Base-by-base conservation (phyloP, 2,113 vertebrate genomes). In the Anolis sagrei region DNA sequence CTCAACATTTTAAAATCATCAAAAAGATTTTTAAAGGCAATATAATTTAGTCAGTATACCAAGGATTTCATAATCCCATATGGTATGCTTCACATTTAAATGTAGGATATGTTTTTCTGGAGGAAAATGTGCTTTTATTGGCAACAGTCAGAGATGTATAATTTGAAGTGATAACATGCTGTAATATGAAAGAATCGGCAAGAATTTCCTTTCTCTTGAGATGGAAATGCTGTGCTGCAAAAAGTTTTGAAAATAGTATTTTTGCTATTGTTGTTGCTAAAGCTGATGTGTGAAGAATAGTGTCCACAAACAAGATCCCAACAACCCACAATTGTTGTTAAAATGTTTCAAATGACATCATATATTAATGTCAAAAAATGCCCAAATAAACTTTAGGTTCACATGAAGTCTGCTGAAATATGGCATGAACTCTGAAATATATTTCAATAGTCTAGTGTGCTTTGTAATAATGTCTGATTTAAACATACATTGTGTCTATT, bases 51-150 rank as follows among this genome's bases (percentile, higher is more conserved):
- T n/a, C 69, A 66, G 78, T 74, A 66, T 36, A 64, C 23, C 51
- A 86, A 75, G 18, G 23, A 66, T 64, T 81, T 74, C 49, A 58
- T 51, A 80, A 81, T 86, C 75, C 84, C 84, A 86, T 86, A 86
- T 81, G 84, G 84, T 34, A 32, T 54, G 29, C 14, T 83, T 87
- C 68, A 83, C 68, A 72, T 73, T 83, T 83, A 79, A 83, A 70
- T 49, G 58, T 74, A 48, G 81, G 76, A 54, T 83, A 75, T 86
- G 54, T 86, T 86, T 81, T 79, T 66, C 69, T 81, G 44, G 39
- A 81, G 14, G 44, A 75, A 76, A 81, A 86, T 81, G 36, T 79
- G 81, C 58, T 84, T 83, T 75, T 74, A 79, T 51, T 87, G 81
- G 81, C 76, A 79, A 74, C 19, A 36, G 19, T 39, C 36, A 84